Conservation (phyloP, 2,113 vertebrate genomes). For the Amblyopsis rosae region DNA sequence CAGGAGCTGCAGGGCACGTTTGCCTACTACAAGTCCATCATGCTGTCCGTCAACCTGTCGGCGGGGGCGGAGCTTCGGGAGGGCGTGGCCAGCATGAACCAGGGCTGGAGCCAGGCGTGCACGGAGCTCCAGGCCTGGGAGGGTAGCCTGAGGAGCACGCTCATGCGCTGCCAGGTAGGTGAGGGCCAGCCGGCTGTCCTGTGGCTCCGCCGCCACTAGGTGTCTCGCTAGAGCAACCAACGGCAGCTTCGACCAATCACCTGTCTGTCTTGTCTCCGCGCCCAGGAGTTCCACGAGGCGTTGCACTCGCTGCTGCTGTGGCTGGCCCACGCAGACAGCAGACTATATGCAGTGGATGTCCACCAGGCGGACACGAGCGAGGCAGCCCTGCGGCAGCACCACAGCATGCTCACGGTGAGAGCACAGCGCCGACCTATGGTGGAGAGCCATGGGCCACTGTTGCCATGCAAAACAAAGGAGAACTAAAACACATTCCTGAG, state of each 20-base stretch:
- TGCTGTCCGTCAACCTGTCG: conserved; percentile 80
- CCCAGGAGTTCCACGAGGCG: conserved; percentile 87
- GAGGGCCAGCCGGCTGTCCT: too few relatives aligned
- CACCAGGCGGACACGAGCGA: conserved; percentile 58
- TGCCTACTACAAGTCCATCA: conserved; percentile 80
- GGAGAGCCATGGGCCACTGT: too few relatives aligned
- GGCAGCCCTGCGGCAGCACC: conserved; percentile 64
- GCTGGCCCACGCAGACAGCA: conserved; percentile 83
- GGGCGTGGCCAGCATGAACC: conserved; percentile 75
- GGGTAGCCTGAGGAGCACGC: conserved; percentile 72
- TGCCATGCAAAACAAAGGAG: too few relatives aligned
- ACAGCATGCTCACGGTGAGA: conserved; percentile 78
- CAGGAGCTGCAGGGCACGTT: conserved; percentile 85
- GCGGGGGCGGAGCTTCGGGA: conserved; percentile 75
- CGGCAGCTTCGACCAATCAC: background rate
- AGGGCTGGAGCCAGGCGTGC: conserved; percentile 79
- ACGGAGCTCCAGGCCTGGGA: conserved; percentile 80
- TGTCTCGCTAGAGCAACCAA: background rate
- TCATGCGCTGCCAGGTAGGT: conserved; percentile 85
- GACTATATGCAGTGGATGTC: conserved; percentile 71
- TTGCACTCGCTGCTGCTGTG: conserved; percentile 88
- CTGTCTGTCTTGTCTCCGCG: conserved; percentile 16
- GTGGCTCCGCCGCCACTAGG: too few relatives aligned
- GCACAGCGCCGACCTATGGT: too few relatives aligned
- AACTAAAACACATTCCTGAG: too few relatives aligned